These are phyloP conservation scores for Chaetogeoica ovagalla DNA, from an alignment of 2,888 invertebrate genomes.

Conservation along the genomic window DNA sequence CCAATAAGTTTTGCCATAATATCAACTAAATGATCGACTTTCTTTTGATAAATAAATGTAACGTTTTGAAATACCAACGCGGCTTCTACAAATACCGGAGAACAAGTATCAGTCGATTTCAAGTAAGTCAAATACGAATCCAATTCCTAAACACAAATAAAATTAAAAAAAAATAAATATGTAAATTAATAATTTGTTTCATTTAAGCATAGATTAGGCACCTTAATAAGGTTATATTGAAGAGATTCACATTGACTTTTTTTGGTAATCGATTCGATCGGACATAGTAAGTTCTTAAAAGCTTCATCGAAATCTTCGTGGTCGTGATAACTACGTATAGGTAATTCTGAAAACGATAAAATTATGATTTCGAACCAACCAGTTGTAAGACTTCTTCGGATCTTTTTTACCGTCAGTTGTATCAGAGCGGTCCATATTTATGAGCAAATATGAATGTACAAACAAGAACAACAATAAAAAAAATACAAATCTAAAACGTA, in stretches of 20 bases:
- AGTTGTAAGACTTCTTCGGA: background rate
- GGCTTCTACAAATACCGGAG: constrained; percentile 73
- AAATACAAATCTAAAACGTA: no score
- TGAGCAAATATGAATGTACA: background rate
- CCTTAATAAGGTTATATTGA: constrained; percentile 23
- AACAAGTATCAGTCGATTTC: background rate
- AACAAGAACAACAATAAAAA: no score
- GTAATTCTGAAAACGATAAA: background rate
- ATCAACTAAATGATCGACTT: constrained; percentile 65
- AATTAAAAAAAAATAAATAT: background rate
- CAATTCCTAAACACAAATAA: constrained; percentile 27
- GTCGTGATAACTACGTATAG: constrained; percentile 15
- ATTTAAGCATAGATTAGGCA: background rate
- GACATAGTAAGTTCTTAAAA: constrained; percentile 32
- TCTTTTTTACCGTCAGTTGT: background rate
- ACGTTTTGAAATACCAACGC: constrained; percentile 76
- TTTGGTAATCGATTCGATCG: constrained; percentile 16
- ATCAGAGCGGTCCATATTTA: background rate
- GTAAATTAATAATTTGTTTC: background rate
- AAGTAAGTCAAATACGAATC: constrained; percentile 44
- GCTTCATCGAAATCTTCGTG: constrained; percentile 36
- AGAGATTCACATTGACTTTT: constrained; percentile 20
- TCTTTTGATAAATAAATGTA: constrained; percentile 71
- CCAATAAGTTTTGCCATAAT: constrained; percentile 16
- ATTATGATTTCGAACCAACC: background rate